Conservation (phyloP, 2,888 invertebrate species). For the Eupithecia exiguata region DNA sequence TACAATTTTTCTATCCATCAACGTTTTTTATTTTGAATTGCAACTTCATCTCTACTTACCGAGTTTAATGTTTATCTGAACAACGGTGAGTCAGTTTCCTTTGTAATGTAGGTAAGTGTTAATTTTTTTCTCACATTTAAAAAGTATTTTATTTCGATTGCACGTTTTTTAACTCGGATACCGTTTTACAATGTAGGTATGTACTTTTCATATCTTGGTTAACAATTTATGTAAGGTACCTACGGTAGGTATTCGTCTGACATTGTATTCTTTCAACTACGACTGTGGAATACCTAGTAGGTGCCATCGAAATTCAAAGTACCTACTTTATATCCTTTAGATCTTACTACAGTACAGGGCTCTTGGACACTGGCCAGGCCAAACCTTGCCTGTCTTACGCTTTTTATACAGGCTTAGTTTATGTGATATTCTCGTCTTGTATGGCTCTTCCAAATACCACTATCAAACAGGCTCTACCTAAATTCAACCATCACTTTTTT, state of each 20-base stretch:
- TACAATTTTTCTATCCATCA: too few relatives aligned
- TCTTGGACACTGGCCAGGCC: too few relatives aligned
- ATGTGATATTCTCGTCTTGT: too few relatives aligned
- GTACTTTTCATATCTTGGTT: neutral
- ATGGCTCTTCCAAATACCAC: too few relatives aligned
- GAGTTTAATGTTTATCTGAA: neutral
- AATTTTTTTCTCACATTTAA: too few relatives aligned
- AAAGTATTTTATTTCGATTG: neutral
- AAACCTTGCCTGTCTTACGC: too few relatives aligned
- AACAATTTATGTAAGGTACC: neutral
- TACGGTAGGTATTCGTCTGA: neutral
- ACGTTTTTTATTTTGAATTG: too few relatives aligned
- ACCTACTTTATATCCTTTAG: neutral
- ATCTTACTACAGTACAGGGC: too few relatives aligned
- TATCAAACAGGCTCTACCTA: too few relatives aligned
- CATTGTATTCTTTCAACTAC: neutral
- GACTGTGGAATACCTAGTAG: neutral
- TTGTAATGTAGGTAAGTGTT: too few relatives aligned
- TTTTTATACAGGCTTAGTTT: too few relatives aligned
- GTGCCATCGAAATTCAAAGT: neutral
- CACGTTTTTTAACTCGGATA: neutral
- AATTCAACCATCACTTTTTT: too few relatives aligned
- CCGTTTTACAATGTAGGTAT: neutral
- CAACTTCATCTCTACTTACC: neutral
- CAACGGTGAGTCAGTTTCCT: neutral